Evolutionary conservation across 2,797 vertebrate species (phyloP).

Genomic region (Poecilia wingei): DNA sequence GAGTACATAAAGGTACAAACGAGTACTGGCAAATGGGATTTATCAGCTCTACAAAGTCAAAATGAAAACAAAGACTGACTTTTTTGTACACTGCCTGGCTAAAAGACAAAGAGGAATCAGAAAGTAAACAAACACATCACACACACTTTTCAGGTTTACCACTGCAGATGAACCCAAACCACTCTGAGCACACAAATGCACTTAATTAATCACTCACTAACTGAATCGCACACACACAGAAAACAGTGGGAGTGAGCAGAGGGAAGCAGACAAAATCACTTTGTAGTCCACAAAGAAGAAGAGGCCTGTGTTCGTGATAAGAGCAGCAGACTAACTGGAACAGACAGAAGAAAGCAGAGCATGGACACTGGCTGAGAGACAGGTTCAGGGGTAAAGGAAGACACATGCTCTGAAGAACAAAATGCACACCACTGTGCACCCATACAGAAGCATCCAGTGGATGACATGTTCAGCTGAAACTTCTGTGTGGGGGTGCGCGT

Average conservation of each 20-base stretch:
- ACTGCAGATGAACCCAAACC: conserved; percentile 20
- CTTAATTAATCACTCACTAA: conserved; percentile 39
- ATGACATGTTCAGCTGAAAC: conserved; percentile 20
- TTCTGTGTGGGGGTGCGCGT: conserved; percentile 3
- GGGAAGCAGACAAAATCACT: conserved; percentile 56
- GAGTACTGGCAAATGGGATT: not conserved
- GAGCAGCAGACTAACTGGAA: conserved; percentile 68
- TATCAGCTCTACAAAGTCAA: not conserved
- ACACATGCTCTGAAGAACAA: conserved; percentile 31
- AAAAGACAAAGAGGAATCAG: not conserved
- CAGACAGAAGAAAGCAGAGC: conserved; percentile 67
- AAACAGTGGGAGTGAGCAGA: conserved; percentile 43
- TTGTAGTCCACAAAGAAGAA: conserved; percentile 65
- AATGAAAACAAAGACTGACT: not conserved
- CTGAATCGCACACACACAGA: conserved; percentile 20
- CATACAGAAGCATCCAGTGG: conserved; percentile 1
- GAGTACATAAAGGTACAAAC: not conserved
- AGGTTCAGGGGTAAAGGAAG: conserved; percentile 32
- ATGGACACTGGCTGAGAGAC: conserved; percentile 52
- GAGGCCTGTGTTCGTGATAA: conserved; percentile 65
- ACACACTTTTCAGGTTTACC: not conserved
- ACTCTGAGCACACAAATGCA: conserved; percentile 31
- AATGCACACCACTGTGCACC: conserved; percentile 13
- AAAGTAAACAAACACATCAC: not conserved
- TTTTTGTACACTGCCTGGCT: not conserved